These are phyloP conservation scores for Halisarca cf. caerulea DNA, from an alignment of 37 sponge, comb jelly and placozoan genomes.

Conservation along the genomic window DNA sequence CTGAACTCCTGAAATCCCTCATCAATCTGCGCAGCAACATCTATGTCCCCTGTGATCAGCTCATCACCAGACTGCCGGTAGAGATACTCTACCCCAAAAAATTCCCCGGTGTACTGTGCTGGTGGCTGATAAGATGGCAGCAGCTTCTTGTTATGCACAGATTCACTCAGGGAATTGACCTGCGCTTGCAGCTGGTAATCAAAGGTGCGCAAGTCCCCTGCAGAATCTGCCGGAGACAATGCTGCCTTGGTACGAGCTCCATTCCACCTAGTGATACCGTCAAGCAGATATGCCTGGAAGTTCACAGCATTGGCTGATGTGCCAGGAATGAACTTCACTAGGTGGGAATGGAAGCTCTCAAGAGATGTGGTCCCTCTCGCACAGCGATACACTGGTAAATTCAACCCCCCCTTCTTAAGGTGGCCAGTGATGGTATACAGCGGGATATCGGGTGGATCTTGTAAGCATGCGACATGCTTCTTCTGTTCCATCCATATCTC, in stretches of 20 bases:
- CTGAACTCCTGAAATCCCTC: constrained; percentile 38
- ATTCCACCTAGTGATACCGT: constrained; percentile 52
- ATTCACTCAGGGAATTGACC: constrained; percentile 31
- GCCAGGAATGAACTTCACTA: constrained; percentile 43
- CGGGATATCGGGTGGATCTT: constrained; percentile 29
- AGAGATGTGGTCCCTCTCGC: constrained; percentile 41
- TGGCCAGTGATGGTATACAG: constrained; percentile 33
- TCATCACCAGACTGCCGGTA: constrained; percentile 20
- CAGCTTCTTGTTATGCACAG: neutral
- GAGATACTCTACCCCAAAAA: constrained; percentile 46
- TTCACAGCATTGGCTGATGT: constrained; percentile 40
- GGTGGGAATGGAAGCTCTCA: constrained; percentile 39
- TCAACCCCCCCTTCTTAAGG: constrained; percentile 23
- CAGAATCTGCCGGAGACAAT: neutral
- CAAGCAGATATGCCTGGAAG: constrained; percentile 45
- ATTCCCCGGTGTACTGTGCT: constrained; percentile 33
- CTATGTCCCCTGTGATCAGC: neutral
- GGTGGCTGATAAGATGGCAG: constrained; percentile 33
- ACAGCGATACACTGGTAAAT: constrained; percentile 34
- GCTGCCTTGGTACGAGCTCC: neutral
- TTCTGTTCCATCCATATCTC: constrained; percentile 47
- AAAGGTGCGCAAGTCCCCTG: neutral
- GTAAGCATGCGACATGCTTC: constrained; percentile 48
- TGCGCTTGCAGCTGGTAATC: neutral
- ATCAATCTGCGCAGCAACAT: constrained; percentile 8